Evolutionary conservation across 2,113 vertebrate species (phyloP), one percentile per base, ranked within the genome.

Genomic region (Larimichthys polyactis): DNA sequence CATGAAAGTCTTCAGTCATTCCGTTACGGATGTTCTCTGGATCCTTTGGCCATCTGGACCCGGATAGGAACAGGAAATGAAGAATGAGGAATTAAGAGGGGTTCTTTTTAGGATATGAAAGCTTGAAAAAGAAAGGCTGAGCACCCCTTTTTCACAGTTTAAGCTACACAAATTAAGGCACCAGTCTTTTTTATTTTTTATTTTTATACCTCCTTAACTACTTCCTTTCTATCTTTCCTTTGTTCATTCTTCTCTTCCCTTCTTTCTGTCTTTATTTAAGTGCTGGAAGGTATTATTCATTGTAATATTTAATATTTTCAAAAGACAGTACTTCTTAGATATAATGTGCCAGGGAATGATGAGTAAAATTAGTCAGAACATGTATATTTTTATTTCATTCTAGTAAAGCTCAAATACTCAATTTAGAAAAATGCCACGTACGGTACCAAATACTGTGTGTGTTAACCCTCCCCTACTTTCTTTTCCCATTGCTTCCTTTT

Each of bases 1-100:
- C 74, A 76, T 75, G 75, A 75, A 83, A 78, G 55, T 84, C 71
- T 89, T 85, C 62, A 71, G 82, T 85, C 52, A 62, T 80, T 89
- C 75, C 44, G 58, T 83, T 84, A 74, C 66, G 79, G 92, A 87
- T 89, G 81, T 89, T 75, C 79, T 68, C 59, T 36, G 78, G 79
- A 89, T 90, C 74, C 58, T 76, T 75, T 69, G 46, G 75, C 86
- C 91, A 91, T 93, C 90, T 94, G 86, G 88, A 85, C 60, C 40
- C 15, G 27, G 32, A 73, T 67, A 82, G 81, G 81, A 89, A 86
- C 91, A 93, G 94, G 93, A 94, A 93, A 94, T 93, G 84, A 94
- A 90, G 75, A 89, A 85, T 77, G 74, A 78, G 85, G 91, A 88
- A 90, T 90, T 87, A 91, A 86, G 88, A 82, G 66, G 75, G 75